Conservation (phyloP, 2,888 invertebrate genomes). For the Hesperia comma region DNA sequence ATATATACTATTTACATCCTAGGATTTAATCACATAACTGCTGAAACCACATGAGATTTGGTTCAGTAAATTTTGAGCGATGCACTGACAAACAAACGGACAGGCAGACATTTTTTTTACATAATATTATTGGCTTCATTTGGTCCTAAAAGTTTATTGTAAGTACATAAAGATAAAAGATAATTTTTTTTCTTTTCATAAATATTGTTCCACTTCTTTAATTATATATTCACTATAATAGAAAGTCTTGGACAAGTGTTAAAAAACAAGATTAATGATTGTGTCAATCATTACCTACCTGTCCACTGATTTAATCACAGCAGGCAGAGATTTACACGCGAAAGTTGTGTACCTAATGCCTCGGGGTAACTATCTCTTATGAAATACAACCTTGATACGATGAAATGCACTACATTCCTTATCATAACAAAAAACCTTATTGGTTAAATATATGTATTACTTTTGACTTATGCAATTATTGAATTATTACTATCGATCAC, state of each 20-base stretch:
- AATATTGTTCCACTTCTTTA: no score
- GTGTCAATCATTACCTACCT: background rate
- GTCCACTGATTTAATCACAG: background rate
- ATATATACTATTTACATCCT: no score
- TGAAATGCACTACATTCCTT: conserved; percentile 3
- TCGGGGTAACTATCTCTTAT: background rate
- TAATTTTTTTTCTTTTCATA: no score
- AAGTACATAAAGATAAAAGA: no score
- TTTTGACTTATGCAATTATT: background rate
- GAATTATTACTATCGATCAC: conserved; percentile 11
- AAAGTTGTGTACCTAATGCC: background rate
- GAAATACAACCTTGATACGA: conserved; percentile 15
- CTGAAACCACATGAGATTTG: no score
- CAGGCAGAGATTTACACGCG: background rate
- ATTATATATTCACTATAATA: background rate
- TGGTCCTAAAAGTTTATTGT: no score
- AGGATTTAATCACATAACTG: no score
- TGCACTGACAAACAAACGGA: no score
- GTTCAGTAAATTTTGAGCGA: no score
- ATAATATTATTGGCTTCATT: no score
- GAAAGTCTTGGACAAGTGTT: background rate
- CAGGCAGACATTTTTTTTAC: no score
- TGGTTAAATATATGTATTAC: no score
- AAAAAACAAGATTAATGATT: background rate
- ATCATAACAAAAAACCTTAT: background rate